Conservation (phyloP, 2,797 vertebrate genomes). For the Pseudopleuronectes americanus region DNA sequence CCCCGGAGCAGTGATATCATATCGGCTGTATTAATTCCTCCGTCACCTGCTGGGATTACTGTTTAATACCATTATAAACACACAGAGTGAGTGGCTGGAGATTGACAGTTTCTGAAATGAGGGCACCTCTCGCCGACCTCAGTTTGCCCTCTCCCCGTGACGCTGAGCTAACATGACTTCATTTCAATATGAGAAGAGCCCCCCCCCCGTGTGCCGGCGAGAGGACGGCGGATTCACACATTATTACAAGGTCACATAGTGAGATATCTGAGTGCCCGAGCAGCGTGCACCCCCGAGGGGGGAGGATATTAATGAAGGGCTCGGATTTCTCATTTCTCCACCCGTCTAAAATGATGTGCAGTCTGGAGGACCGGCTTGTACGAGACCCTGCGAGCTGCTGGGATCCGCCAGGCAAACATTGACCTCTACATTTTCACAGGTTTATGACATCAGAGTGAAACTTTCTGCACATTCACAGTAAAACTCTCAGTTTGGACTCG, state of each 20-base stretch:
- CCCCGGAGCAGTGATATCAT: conserved; percentile 48
- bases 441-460: not conserved
- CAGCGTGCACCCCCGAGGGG: conserved; percentile 6
- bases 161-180: conserved; percentile 55
- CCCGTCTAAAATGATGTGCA: conserved; percentile 15
- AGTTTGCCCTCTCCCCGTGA: conserved; percentile 55
- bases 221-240: conserved; percentile 49
- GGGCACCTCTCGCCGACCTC: conserved; percentile 50
- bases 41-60: conserved; percentile 46
- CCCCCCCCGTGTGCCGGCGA: conserved; percentile 40
- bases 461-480: not conserved
- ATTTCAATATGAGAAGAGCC: conserved; percentile 49
- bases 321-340: conserved; percentile 37
- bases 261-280: conserved; percentile 22
- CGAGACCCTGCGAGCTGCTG: conserved; percentile 6
- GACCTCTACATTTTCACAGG: conserved; percentile 1
- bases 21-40: conserved; percentile 46
- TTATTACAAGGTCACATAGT: conserved; percentile 43
- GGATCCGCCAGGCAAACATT: conserved; percentile 17
- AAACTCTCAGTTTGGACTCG: not conserved
- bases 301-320: conserved; percentile 44
- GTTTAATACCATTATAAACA: conserved; percentile 53
- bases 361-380: conserved; percentile 3
- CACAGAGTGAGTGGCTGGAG: conserved; percentile 36
- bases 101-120: conserved; percentile 67